These are phyloP conservation scores for Vultur gryphus DNA, from an alignment of 2,797 vertebrate genomes.

Conservation along the genomic window DNA sequence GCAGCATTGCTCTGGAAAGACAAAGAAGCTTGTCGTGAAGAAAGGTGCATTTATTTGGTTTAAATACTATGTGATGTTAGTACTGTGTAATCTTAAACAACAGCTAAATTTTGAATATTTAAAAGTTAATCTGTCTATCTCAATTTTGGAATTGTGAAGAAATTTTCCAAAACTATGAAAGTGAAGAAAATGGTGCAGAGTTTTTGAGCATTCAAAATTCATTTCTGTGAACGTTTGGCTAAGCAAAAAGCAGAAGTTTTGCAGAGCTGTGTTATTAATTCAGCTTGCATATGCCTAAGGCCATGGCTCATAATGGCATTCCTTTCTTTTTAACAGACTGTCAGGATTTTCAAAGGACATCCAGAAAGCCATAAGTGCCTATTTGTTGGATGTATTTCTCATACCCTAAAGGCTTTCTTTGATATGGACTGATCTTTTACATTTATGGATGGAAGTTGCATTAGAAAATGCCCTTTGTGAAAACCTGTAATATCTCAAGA, in stretches of 20 bases:
- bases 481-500: constrained; percentile 36
- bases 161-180: constrained; percentile 16
- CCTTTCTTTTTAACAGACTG: constrained; percentile 66
- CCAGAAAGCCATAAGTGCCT: constrained; percentile 57
- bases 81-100: neutral
- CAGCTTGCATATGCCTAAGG: constrained; percentile 56
- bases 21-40: neutral
- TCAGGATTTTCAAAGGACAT: constrained; percentile 70
- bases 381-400: constrained; percentile 58
- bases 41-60: neutral
- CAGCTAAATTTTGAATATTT: neutral
- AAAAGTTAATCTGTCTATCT: neutral
- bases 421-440: constrained; percentile 63
- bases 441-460: constrained; percentile 30
- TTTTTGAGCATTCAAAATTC: constrained; percentile 33
- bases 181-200: neutral
- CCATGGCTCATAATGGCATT: constrained; percentile 67
- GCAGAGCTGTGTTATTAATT: constrained; percentile 64
- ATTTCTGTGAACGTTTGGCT: constrained; percentile 39
- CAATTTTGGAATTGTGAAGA: constrained; percentile 2
- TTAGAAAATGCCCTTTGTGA: constrained; percentile 21
- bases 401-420: constrained; percentile 62
- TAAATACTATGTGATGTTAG: neutral
- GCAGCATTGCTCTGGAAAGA: neutral
- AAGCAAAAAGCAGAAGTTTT: constrained; percentile 58